Base-by-base conservation (phyloP, 2,113 vertebrate genomes). In the Centrocercus urophasianus region DNA sequence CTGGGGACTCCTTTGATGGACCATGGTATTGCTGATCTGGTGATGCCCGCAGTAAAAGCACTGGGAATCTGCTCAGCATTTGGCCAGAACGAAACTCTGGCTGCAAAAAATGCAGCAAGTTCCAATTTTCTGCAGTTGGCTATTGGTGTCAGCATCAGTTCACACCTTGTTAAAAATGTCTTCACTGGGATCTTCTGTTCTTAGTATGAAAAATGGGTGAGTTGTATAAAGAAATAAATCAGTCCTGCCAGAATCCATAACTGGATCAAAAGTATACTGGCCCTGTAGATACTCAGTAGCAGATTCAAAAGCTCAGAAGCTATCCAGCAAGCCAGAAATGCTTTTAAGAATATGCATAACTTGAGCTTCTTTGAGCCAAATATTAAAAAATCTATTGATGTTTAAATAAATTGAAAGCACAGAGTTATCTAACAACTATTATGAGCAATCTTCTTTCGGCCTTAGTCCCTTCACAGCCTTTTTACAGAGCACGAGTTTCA, bases 401-500 rank as follows among this genome's bases (percentile, higher is more conserved):
- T 42, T 88, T 78, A 28, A 86, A 86, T 34, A 86, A 78, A 88
- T 65, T 43, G 69, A 90, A 90, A 86, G 47, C 52, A 21, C 6
- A 27, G 27, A 88, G 34, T 19, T n/a, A 67, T 40, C 27, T 69
- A 86, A 45, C 20, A 86, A 78, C 13, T 21, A 8, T 21, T 67
- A 64, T 0, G 2, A 0, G 1, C 1, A 5, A 74, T 36, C 7
- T 14, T 67, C 24, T n/a, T 40, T 0, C 1, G 40, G 67, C 64
- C 34, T 78, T 83, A 64, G 25, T 78, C 61, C 81, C 50, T 34
- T 77, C 28, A 48, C 13, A 80, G 72, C 28, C 59, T 34, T 77
- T 88, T 6, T 50, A 32, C 47, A 82, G 36, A 52, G 54, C 54
- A 54, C 20, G 52, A 78, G 38, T 45, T 85, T 89, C 85, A 71